These are phyloP conservation scores for Coelopa pilipes DNA, from an alignment of 2,888 invertebrate species.

Conservation along the genomic window DNA sequence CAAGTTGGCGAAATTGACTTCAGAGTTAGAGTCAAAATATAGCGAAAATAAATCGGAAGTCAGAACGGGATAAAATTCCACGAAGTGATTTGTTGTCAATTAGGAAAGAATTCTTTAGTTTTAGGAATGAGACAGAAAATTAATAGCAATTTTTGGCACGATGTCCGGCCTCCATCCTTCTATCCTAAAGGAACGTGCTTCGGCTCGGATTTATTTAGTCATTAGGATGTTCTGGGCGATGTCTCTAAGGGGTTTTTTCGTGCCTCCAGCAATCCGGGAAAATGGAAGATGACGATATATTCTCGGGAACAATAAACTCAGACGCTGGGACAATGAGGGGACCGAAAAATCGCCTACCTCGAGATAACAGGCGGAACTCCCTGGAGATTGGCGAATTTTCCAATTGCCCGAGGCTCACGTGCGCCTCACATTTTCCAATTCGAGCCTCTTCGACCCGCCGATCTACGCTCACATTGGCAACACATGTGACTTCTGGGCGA, in stretches of 20 bases:
- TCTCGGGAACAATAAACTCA: slow-evolving; percentile 9
- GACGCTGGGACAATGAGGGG: background rate
- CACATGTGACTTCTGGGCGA: background rate
- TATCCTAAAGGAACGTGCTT: background rate
- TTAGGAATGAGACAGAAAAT: background rate
- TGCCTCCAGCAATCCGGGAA: background rate
- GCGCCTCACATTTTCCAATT: slow-evolving; percentile 3
- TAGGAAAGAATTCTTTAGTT: background rate
- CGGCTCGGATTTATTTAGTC: background rate
- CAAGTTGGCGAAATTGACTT: too few species aligned
- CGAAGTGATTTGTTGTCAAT: too few species aligned
- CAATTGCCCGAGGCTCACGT: background rate
- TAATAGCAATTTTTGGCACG: background rate
- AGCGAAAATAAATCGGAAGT: too few species aligned
- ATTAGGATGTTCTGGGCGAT: background rate
- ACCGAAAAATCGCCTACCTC: too few species aligned
- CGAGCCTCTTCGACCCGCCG: background rate
- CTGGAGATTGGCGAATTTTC: background rate
- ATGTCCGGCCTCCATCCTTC: background rate
- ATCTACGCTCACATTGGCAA: background rate
- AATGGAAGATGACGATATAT: slow-evolving; percentile 27
- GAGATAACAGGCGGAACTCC: too few species aligned
- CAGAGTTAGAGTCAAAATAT: too few species aligned
- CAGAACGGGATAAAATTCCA: too few species aligned
- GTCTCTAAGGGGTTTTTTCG: background rate